Percentiles rank a stretch among this genome's conserved stretches.
phyloP scores from a whole-genome alignment of 2,888 invertebrate genomes.

The Spialia ferax region DNA sequence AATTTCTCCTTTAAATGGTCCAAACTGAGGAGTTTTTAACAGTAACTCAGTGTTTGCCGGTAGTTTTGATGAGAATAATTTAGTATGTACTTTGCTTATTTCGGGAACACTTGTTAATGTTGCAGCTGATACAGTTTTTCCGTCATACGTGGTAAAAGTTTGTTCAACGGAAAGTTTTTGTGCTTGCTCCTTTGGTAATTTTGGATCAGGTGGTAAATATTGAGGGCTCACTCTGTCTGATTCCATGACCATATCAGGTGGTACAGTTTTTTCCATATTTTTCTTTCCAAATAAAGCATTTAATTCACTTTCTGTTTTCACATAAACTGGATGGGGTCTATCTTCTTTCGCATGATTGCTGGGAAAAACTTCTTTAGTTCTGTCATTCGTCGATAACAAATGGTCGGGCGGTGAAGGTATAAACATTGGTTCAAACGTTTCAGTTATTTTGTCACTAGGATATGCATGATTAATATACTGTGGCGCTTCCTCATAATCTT shows the following conservation, averaged over 20 bases:
- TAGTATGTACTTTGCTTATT: conserved; percentile 62
- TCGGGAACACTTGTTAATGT: conserved; percentile 86
- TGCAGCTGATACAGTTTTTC: conserved; percentile 90
- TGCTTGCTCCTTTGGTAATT: conserved; percentile 77
- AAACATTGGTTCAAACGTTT: conserved; percentile 93
- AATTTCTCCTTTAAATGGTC: conserved; percentile 91
- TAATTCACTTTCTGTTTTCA: conserved; percentile 68
- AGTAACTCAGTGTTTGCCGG: conserved; percentile 85
- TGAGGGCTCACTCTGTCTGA: conserved; percentile 90
- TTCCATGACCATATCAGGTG: conserved; percentile 89
- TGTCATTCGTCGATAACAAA: conserved; percentile 67
- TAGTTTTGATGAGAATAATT: conserved; percentile 75
- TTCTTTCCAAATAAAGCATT: conserved; percentile 71
- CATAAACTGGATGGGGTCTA: conserved; percentile 80
- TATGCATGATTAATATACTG: conserved; percentile 70
- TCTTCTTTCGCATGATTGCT: conserved; percentile 80
- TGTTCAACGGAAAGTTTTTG: conserved; percentile 69
- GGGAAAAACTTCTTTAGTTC: conserved; percentile 76
- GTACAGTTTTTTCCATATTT: conserved; percentile 75
- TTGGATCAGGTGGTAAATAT: conserved; percentile 90
- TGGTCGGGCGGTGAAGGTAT: conserved; percentile 92
- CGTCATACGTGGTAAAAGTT: conserved; percentile 91
- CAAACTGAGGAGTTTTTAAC: conserved; percentile 91
- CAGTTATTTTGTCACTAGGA: conserved; percentile 83
- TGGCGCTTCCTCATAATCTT: conserved; percentile 78